Base-by-base conservation (phyloP, 2,888 invertebrate genomes). In the Tanytarsus gracilentus region DNA sequence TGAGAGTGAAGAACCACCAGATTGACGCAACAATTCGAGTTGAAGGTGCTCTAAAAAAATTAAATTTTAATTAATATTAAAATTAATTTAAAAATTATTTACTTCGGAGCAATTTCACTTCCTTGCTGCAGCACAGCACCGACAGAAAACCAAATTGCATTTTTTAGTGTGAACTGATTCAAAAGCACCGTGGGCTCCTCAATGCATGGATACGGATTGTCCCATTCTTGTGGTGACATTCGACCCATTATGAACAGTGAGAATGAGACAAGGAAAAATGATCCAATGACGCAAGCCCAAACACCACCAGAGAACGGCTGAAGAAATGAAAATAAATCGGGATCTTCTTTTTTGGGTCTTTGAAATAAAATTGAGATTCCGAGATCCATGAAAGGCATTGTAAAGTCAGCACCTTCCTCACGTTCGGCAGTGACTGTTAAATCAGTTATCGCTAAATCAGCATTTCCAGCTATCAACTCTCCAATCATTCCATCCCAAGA, bases 361-460 rank as follows among this genome's bases (percentile, higher is more conserved):
- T 91, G 83, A 77, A 91, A 97, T 61, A 97, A 77, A 67, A 99
- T 96, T 62, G 95, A 94, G 66, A 97, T 97, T 61, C 98, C 93
- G 60, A 98, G 79, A 74, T 95, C 96, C 92, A 99, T 97, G 74
- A 98, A 99, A 1, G 99, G 99, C 83, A 96, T 96, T 25, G 97
- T 97, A 74, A 99, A 99, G 76, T 98, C 98, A 2, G 97, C 95
- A 60, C 64, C 84, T 68, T 87, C 84, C 71, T 94, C 95, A 70
- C 99, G 82, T 72, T 94, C 91, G 73, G 93, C 96, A 25, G 95
- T 99, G 66, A 99, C 97, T 29, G 98, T 98, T 61, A 99, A 80
- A 75, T 98, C 96, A 8, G 96, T 98, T 52, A 99, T 91, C 1
- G 96, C 97, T 65, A 99, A 78, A 75, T 97, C 96, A 11, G 95